Conservation (phyloP, 2,797 vertebrate genomes). For the Anabacerthia variegaticeps region DNA sequence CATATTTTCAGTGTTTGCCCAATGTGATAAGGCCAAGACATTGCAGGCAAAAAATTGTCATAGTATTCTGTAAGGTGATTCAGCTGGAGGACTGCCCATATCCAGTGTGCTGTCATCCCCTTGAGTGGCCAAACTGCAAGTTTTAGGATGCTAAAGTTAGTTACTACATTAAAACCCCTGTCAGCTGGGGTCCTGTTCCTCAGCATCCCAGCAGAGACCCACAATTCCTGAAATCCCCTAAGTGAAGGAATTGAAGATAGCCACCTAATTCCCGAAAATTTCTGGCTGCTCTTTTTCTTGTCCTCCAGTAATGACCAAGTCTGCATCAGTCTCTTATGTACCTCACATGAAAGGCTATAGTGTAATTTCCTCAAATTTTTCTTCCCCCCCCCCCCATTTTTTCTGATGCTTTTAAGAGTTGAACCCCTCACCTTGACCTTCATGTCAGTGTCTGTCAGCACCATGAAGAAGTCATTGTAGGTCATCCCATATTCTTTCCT, state of each 20-base stretch:
- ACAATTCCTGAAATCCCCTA: neutral
- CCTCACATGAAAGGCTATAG: neutral
- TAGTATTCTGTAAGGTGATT: neutral
- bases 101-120: neutral
- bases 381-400: neutral
- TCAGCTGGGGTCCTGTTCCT: neutral
- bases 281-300: neutral
- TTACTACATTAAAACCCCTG: neutral
- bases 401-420: neutral
- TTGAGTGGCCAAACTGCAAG: neutral
- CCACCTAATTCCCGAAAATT: neutral
- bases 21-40: neutral
- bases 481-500: constrained; percentile 94
- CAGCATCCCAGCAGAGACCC: neutral
- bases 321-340: neutral
- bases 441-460: constrained; percentile 92
- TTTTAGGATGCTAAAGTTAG: neutral
- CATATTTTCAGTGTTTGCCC: neutral
- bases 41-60: neutral
- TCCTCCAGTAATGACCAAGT: neutral
- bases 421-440: constrained; percentile 86
- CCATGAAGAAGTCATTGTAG: constrained; percentile 96
- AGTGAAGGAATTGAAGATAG: neutral
- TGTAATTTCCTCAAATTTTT: neutral
- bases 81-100: neutral